A percentile compares a stretch with the other conserved stretches of the same genome.
These are phyloP conservation scores for Acropora yongei DNA, from an alignment of 64 coral and sea anemone species.

Conservation along the genomic window DNA sequence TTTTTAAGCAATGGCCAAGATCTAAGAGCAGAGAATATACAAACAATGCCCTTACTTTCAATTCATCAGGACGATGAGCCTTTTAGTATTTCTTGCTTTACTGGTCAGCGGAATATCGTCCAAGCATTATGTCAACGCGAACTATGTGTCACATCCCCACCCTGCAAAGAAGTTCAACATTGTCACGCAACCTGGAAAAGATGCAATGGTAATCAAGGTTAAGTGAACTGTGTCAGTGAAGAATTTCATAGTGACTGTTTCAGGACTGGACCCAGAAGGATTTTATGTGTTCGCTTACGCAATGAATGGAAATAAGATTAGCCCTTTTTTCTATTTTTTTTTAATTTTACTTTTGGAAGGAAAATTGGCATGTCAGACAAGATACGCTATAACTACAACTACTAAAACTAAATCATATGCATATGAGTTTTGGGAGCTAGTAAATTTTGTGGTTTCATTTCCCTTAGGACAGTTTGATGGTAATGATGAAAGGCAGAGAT, in stretches of 20 bases:
- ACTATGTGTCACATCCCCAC: background rate
- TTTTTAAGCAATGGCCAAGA: too few species aligned
- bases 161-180: slow-evolving; percentile 43
- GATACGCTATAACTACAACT: too few species aligned
- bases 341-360: too few species aligned
- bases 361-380: too few species aligned
- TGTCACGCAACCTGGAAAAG: background rate
- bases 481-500: slow-evolving; percentile 2
- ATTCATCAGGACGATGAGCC: background rate
- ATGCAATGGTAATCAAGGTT: background rate
- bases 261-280: too few species aligned
- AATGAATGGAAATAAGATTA: too few species aligned
- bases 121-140: background rate
- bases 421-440: too few species aligned
- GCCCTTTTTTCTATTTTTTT: too few species aligned
- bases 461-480: slow-evolving; percentile 20
- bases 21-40: background rate
- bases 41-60: background rate
- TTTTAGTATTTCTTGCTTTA: background rate
- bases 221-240: too few species aligned
- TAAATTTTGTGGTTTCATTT: background rate
- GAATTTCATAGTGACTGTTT: too few species aligned
- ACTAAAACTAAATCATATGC: too few species aligned
- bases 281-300: too few species aligned
- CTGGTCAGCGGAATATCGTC: slow-evolving; percentile 32